These are phyloP conservation scores for Danio jaintianensis DNA, from an alignment of 2,797 vertebrate genomes.

Conservation along the genomic window DNA sequence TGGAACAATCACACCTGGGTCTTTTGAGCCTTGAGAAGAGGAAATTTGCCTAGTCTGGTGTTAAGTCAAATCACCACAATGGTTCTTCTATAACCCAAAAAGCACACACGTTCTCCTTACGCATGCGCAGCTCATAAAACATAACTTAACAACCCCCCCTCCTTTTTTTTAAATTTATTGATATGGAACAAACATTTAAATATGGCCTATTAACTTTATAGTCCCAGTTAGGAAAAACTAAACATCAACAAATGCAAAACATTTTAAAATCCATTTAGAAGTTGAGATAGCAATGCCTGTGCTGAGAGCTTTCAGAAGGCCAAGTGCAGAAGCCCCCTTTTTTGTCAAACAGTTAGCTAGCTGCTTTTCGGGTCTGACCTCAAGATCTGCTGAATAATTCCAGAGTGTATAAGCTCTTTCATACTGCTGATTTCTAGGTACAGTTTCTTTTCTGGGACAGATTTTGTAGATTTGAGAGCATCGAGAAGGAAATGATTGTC, in stretches of 20 bases:
- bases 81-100: no score
- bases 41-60: no score
- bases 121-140: no score
- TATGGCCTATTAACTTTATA: no score
- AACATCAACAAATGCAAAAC: background rate
- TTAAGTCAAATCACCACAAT: no score
- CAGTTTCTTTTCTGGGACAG: background rate
- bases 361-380: background rate
- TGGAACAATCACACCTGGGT: no score
- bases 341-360: conserved; percentile 11
- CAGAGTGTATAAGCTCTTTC: background rate
- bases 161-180: no score
- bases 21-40: no score
- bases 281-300: background rate
- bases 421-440: no score
- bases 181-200: no score
- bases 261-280: background rate
- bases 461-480: background rate
- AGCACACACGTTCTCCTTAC: no score
- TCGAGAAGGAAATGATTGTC: background rate
- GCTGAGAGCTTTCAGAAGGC: background rate
- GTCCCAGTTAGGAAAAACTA: background rate
- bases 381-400: conserved; percentile 7
- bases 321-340: background rate
- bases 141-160: no score